A percentile compares a stretch with the other conserved stretches of the same genome.
Evolutionary conservation across 2,113 vertebrate genomes (phyloP).

Genomic region (Puntigrus tetrazona): DNA sequence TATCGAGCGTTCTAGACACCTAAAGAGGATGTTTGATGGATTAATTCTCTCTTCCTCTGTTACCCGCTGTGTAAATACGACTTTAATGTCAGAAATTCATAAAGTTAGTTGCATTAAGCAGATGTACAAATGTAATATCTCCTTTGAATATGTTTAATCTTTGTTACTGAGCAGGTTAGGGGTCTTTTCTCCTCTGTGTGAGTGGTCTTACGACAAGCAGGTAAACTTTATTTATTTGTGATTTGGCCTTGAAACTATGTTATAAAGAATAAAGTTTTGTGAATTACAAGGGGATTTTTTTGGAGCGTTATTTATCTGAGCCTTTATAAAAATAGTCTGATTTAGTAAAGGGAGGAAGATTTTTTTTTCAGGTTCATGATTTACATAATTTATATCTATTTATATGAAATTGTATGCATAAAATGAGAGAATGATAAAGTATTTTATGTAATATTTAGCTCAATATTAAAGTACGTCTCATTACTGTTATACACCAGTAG

Average conservation of each 20-base stretch:
- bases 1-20: not conserved
- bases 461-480: not conserved
- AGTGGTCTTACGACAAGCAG: conserved; percentile 23
- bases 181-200: conserved; percentile 40
- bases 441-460: not conserved
- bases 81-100: not conserved
- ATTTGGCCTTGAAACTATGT: conserved; percentile 47
- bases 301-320: not conserved
- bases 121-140: conserved; percentile 31
- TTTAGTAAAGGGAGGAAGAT: not conserved
- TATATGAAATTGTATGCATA: not conserved
- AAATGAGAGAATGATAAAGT: no score
- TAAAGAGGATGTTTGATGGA: not conserved
- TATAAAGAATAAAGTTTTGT: conserved; percentile 54
- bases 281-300: not conserved
- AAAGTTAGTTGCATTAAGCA: conserved; percentile 21
- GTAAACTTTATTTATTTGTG: conserved; percentile 57
- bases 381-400: not conserved
- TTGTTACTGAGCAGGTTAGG: conserved; percentile 23
- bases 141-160: conserved; percentile 37
- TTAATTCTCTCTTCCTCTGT: conserved; percentile 17
- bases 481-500: conserved; percentile 11
- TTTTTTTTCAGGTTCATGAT: not conserved
- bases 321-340: not conserved
- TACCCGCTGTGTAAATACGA: conserved; percentile 35